Evolutionary conservation across 1,140 invertebrate species (phyloP).

Genomic region (Globodera ellingtonae): DNA sequence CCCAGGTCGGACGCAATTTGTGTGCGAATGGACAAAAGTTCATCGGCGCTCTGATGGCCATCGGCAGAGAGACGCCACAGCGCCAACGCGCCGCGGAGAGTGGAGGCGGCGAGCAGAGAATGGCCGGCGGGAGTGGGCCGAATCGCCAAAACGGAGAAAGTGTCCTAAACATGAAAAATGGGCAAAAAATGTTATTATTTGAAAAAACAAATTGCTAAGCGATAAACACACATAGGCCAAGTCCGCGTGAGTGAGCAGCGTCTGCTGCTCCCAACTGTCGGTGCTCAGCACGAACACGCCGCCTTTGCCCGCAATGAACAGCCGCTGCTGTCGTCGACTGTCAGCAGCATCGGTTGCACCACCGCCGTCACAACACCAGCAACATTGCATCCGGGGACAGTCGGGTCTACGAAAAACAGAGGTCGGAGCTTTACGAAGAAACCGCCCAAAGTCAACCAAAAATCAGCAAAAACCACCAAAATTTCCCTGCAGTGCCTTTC

Average conservation of each 20-base stretch:
- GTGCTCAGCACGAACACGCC: slow-evolving; percentile 11
- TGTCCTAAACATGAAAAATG: neutral
- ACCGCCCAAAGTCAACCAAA: no score
- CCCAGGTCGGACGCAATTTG: slow-evolving; percentile 12
- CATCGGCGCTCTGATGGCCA: neutral
- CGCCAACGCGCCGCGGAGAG: slow-evolving; percentile 9
- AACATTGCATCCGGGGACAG: slow-evolving; percentile 17
- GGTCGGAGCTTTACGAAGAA: no score
- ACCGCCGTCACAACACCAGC: neutral
- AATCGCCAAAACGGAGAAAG: slow-evolving; percentile 18
- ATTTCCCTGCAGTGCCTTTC: no score
- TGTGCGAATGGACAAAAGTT: slow-evolving; percentile 10
- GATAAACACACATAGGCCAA: slow-evolving; percentile 8
- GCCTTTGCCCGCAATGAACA: slow-evolving; percentile 14
- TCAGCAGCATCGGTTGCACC: neutral
- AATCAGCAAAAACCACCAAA: neutral
- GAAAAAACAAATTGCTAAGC: neutral
- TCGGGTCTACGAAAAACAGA: neutral
- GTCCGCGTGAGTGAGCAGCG: slow-evolving; percentile 18
- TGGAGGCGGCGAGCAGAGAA: slow-evolving; percentile 6
- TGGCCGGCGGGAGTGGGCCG: neutral
- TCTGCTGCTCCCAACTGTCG: slow-evolving; percentile 14
- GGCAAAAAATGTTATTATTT: neutral
- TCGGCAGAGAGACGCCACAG: slow-evolving; percentile 9
- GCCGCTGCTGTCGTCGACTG: neutral